phyloP scores from a whole-genome alignment of 2,113 vertebrate species.

The Romanogobio albipinnatus region DNA sequence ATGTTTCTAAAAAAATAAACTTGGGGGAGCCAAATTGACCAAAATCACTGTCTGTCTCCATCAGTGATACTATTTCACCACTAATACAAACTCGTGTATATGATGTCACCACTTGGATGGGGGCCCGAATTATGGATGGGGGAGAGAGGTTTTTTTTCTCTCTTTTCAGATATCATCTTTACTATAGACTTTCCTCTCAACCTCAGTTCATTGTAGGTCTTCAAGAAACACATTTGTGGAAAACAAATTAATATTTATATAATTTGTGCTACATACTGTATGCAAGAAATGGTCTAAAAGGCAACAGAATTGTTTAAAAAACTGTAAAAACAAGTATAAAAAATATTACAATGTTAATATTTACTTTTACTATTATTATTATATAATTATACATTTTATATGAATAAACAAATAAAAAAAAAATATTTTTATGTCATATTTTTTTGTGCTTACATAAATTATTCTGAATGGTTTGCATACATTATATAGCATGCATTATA shows the following conservation, averaged over 20 bases:
- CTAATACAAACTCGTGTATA: not conserved
- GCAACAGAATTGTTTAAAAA: not conserved
- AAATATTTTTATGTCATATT: not conserved
- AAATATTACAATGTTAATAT: too few relatives aligned
- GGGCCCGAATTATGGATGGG: not conserved
- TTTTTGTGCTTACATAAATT: too few relatives aligned
- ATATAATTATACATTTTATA: too few relatives aligned
- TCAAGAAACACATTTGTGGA: not conserved
- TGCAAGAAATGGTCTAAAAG: not conserved
- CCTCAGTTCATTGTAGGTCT: not conserved
- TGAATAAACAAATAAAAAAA: too few relatives aligned
- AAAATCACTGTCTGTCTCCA: constrained; percentile 1
- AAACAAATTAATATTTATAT: not conserved
- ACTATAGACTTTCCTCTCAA: not conserved
- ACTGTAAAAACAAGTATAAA: too few relatives aligned
- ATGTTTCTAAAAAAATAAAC: not conserved
- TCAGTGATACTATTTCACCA: not conserved
- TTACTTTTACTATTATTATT: too few relatives aligned
- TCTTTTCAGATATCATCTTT: not conserved
- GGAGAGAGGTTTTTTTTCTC: not conserved
- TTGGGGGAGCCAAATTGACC: not conserved
- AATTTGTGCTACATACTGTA: not conserved
- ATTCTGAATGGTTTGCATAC: too few relatives aligned
- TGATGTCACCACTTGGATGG: not conserved
- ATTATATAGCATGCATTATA: not conserved